These are phyloP conservation scores for Cryptocephalus moraei DNA, from an alignment of 2,888 invertebrate genomes.

Conservation along the genomic window DNA sequence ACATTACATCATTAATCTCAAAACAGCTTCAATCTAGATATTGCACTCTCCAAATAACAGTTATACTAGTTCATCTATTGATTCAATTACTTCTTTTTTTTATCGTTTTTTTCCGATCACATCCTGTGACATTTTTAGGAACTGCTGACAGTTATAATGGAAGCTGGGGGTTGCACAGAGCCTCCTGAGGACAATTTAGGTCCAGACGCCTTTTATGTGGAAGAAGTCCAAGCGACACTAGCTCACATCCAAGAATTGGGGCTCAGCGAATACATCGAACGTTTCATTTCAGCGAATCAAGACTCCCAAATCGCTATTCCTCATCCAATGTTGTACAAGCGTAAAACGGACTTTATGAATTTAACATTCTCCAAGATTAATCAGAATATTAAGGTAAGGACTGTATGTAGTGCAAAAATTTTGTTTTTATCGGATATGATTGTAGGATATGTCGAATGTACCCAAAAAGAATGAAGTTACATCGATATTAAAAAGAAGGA, in stretches of 20 bases:
- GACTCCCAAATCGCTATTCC: conserved; percentile 46
- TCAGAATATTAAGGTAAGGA: conserved; percentile 6
- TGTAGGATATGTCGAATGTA: conserved; percentile 8
- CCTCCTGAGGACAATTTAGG: conserved; percentile 51
- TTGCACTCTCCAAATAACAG: too few relatives aligned
- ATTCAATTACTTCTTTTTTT: neutral
- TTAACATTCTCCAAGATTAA: conserved; percentile 12
- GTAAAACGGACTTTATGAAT: conserved; percentile 29
- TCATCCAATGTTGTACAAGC: conserved; percentile 20
- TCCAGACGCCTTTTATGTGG: conserved; percentile 77
- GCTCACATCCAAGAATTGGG: conserved; percentile 68
- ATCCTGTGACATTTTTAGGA: conserved; percentile 36
- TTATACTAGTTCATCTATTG: too few relatives aligned
- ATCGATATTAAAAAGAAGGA: conserved; percentile 49
- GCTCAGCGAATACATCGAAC: conserved; percentile 57
- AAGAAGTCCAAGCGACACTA: conserved; percentile 81
- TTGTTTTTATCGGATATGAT: neutral
- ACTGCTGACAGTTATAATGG: conserved; percentile 60
- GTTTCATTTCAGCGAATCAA: conserved; percentile 58
- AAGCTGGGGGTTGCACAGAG: conserved; percentile 66
- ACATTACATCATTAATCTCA: too few relatives aligned
- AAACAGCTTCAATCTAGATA: too few relatives aligned
- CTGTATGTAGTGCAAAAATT: neutral
- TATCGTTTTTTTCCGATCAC: neutral
- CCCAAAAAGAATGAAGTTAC: conserved; percentile 33